A percentile compares a stretch with the other conserved stretches of the same genome.
Evolutionary conservation across 2,113 vertebrate genomes (phyloP).

Genomic region (Mastomys natalensis): DNA sequence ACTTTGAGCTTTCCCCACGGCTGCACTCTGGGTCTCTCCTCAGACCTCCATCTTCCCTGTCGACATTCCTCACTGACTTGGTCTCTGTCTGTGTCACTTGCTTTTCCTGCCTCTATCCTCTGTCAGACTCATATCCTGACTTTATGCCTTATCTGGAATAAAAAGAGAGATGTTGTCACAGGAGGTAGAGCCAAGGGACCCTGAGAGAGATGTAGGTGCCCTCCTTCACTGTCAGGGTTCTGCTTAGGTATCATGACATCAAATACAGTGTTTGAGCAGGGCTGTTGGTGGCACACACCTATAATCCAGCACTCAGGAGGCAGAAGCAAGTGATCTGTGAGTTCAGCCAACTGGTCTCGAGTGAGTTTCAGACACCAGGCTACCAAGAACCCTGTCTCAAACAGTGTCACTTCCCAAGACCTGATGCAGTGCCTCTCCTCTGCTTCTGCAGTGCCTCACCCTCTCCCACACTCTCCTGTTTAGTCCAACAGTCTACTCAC

Average conservation of each 20-base stretch:
- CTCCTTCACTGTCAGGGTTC: background rate
- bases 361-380: background rate
- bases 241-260: background rate
- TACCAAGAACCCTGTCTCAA: background rate
- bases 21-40: background rate
- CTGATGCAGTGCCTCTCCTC: no score
- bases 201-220: background rate
- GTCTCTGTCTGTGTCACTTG: background rate
- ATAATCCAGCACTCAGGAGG: background rate
- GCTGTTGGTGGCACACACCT: background rate
- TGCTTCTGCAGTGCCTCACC: background rate
- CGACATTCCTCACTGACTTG: background rate
- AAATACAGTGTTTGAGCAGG: background rate
- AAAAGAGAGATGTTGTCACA: no score
- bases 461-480: background rate
- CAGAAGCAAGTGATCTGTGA: background rate
- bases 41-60: background rate
- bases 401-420: background rate
- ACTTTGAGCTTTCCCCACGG: background rate
- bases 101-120: background rate
- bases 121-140: slow-evolving; percentile 21
- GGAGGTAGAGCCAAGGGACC: background rate
- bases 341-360: background rate
- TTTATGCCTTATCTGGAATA: slow-evolving; percentile 22
- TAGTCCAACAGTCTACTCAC: background rate